These are phyloP conservation scores for Neelides sp. DNA, from an alignment of 1,140 invertebrate genomes.

Conservation along the genomic window DNA sequence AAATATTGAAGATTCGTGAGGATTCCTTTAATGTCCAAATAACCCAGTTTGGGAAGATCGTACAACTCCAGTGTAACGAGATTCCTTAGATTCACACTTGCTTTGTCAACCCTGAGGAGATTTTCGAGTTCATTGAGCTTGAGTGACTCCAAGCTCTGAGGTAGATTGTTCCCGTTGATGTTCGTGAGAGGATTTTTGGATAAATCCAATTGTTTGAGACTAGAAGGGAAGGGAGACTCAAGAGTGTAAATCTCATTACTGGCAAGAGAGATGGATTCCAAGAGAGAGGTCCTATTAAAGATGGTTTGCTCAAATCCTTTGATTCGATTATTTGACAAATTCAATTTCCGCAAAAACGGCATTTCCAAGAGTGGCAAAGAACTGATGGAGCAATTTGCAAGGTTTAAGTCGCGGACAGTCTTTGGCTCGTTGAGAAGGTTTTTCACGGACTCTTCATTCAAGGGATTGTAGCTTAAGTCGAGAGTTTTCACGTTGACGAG, in stretches of 20 bases:
- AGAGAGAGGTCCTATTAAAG: conserved; percentile 61
- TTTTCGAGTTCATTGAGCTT: conserved; percentile 52
- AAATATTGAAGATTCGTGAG: conserved; percentile 41
- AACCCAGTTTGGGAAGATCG: conserved; percentile 46
- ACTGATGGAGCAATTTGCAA: conserved; percentile 64
- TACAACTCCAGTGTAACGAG: conserved; percentile 54
- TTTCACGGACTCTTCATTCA: conserved; percentile 54
- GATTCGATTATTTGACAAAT: conserved; percentile 66
- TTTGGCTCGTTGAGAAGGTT: conserved; percentile 76
- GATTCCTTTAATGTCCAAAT: conserved; percentile 67
- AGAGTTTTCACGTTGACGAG: conserved; percentile 75
- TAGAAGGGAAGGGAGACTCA: conserved; percentile 39
- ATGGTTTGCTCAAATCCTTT: conserved; percentile 47
- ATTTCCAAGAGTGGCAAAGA: conserved; percentile 52
- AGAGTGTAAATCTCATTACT: conserved; percentile 48
- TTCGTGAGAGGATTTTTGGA: conserved; percentile 58
- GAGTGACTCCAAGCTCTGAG: conserved; percentile 45
- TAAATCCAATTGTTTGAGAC: conserved; percentile 54
- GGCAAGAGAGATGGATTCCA: conserved; percentile 65
- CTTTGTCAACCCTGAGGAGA: conserved; percentile 65
- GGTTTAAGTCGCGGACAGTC: conserved; percentile 63
- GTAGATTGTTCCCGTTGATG: conserved; percentile 19
- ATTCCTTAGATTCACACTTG: conserved; percentile 61
- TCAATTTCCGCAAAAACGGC: conserved; percentile 67
- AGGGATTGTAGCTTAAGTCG: conserved; percentile 72